These are phyloP conservation scores for Sitobion miscanthi DNA, from an alignment of 1,140 invertebrate species.

Conservation along the genomic window DNA sequence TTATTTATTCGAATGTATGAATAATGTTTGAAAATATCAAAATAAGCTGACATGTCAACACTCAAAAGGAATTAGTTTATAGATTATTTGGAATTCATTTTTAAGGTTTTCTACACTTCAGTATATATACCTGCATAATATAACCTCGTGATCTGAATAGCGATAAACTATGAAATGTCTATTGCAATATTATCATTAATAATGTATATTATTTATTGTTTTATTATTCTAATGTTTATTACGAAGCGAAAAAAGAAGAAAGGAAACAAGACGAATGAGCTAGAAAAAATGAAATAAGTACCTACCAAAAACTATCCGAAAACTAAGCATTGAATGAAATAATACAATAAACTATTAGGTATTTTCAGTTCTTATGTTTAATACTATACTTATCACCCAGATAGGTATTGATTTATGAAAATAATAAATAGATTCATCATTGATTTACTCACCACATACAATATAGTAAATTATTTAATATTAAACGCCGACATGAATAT, in stretches of 20 bases:
- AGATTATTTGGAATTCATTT: background rate
- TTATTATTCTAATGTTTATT: background rate
- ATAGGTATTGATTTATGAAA: background rate
- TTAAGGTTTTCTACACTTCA: background rate
- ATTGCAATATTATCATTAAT: background rate
- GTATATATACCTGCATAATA: background rate
- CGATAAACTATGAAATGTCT: background rate
- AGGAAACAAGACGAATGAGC: background rate
- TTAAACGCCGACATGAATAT: background rate
- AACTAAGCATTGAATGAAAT: background rate
- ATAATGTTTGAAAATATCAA: background rate
- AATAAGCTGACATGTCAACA: background rate
- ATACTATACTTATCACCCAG: background rate
- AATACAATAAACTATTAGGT: background rate
- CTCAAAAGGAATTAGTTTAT: background rate
- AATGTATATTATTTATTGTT: background rate
- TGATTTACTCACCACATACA: background rate
- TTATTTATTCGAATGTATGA: background rate
- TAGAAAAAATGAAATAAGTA: background rate
- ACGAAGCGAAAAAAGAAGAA: background rate
- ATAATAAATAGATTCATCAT: background rate
- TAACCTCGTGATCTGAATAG: background rate
- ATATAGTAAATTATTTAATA: background rate
- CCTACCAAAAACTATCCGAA: background rate
- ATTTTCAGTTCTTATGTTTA: background rate